Base-by-base conservation (phyloP, 1,140 invertebrate species). In the Lasioglossum albipes region DNA sequence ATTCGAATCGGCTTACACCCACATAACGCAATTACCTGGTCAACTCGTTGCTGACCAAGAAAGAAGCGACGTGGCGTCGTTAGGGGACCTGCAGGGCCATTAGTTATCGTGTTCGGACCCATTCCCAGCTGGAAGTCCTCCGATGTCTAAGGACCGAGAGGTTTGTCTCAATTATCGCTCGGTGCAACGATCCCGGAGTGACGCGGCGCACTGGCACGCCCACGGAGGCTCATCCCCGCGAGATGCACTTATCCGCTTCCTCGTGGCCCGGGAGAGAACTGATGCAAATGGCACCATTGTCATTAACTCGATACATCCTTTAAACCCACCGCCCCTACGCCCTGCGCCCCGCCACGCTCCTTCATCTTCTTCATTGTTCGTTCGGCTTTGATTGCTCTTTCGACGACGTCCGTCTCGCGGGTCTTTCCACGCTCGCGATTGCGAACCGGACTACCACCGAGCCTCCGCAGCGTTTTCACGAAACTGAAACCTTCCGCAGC, bases 241-340 rank as follows among this genome's bases (percentile, higher is more conserved):
- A 69, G 68, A 71, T 71, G 67, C 81, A 86, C 84, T 87, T 86
- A 83, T 86, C 84, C 76, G 85, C 81, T 83, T 86, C 84, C 85
- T 78, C 81, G 84, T 61, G 77, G 72, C 36, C 59, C 69, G 76
- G 76, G 77, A 77, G 74, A 82, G 69, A 36, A 36, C 36, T 69
- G 79, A 87, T 87, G 84, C 85, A 87, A 87, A 87, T 87, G 77
- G 77, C 81, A 83, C 77, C 70, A 87, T 87, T 87, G 85, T 87
- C 84, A 87, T 87, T 83, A 87, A 87, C 81, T 87, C 82, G 84
- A 86, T 86, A 83, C 85, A 87, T 87, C 85, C 85, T 87, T 87
- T 87, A 83, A 86, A 83, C 76, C 76, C 84, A 77, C 41, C 76
- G 61, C 61, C 7, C 57, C 57, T 9, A 13, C 2, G 5, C 57